Base-by-base conservation (phyloP, 2,113 vertebrate species). In the Eidolon helvum region DNA sequence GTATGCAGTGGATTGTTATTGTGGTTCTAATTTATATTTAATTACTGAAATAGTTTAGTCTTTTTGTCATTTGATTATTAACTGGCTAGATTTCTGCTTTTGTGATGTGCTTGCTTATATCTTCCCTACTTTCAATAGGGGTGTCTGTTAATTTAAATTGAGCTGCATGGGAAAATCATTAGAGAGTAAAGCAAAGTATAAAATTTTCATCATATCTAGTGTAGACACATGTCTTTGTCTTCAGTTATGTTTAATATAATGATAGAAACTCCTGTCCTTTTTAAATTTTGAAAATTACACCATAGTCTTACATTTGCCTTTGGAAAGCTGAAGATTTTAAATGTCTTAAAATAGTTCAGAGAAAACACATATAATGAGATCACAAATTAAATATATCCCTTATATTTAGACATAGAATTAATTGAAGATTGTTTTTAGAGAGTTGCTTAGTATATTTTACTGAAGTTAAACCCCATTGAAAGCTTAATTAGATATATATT, bases 141-240 rank as follows among this genome's bases (percentile, higher is more conserved):
- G 5, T 50, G 1, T 74, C 59, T 90, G 8, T 82, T 95, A 15
- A 14, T 43, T 33, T 88, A 84, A 82, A 53, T 61, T 65, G 33
- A 93, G 26, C 50, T 89, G 21, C 1, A 88, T 12, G 16, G 83
- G 22, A 40, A 93, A 94, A 71, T 86, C n/a, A 65, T 55, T 85
- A 87, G 15, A 79, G 48, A 90, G 45, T 96, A 33, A 86, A 96
- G 24, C 61, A 33, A 93, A 91, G 71, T 91, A 66, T 91, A 28
- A 65, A 40, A 90, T 82, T 83, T 91, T 55, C 30, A 92, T 84
- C 18, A 30, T 43, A 33, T 45, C 65, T 77, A 69, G 6, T 43
- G 16, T 82, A 35, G 40, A 71, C 35, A 93, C 16, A 10, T 35
- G 33, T 21, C 40, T 61, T 53, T 35, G 38, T 57, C n/a, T 75